These are phyloP conservation scores for Calosoma granatense DNA, from an alignment of 1,140 invertebrate genomes.

Conservation along the genomic window DNA sequence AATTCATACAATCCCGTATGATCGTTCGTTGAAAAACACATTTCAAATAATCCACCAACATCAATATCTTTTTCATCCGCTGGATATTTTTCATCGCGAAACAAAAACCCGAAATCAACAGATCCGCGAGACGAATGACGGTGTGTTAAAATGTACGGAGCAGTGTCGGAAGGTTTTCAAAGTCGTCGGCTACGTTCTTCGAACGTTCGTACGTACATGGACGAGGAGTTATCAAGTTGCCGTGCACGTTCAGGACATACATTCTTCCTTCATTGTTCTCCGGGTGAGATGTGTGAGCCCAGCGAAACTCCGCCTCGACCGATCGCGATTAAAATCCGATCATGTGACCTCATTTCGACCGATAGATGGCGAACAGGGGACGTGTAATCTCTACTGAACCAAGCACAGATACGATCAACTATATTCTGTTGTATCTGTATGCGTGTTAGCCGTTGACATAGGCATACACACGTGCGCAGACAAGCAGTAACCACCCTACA, in stretches of 20 bases:
- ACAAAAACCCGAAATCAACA: too few relatives aligned
- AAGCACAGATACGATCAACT: neutral
- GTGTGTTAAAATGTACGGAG: too few relatives aligned
- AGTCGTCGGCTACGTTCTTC: too few relatives aligned
- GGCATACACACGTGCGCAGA: neutral
- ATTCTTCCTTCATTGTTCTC: slow-evolving; percentile 4
- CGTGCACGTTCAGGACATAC: neutral
- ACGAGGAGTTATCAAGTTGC: neutral
- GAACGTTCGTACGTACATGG: too few relatives aligned
- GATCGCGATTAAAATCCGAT: slow-evolving; percentile 8
- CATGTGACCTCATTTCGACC: neutral
- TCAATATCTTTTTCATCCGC: too few relatives aligned
- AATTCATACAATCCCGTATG: too few relatives aligned
- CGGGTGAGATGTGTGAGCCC: neutral
- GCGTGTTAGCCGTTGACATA: neutral
- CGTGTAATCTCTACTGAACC: neutral
- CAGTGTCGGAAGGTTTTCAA: too few relatives aligned
- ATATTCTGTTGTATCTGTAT: neutral
- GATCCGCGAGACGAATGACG: too few relatives aligned
- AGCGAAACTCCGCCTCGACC: neutral
- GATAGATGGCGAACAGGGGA: neutral
- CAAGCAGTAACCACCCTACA: too few relatives aligned
- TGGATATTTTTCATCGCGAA: too few relatives aligned
- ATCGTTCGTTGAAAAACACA: too few relatives aligned
- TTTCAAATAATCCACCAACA: too few relatives aligned